phyloP scores from a whole-genome alignment of 2,797 vertebrate species.

The Fistularia tabacaria region DNA sequence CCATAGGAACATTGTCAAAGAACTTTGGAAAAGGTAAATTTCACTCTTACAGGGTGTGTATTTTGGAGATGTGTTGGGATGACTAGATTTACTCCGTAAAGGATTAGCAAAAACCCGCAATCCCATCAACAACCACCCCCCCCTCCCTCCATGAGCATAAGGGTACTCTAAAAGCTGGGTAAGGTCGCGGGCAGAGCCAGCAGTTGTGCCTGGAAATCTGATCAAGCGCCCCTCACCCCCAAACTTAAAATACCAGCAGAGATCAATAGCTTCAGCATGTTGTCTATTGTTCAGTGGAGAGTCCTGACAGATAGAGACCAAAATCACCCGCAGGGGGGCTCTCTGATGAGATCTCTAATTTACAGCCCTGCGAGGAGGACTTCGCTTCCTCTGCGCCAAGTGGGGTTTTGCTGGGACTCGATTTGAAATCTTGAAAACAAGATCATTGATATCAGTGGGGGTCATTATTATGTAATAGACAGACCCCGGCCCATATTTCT shows the following conservation, averaged over 20 bases:
- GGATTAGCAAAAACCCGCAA: slow-evolving; percentile 9
- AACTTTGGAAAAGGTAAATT: too few relatives aligned
- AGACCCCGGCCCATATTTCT: too few relatives aligned
- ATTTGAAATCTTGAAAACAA: too few relatives aligned
- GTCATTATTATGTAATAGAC: too few relatives aligned
- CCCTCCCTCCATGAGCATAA: slow-evolving; percentile 25
- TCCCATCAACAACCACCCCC: slow-evolving; percentile 4
- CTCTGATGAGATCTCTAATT: slow-evolving; percentile 12
- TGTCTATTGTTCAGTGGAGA: slow-evolving; percentile 68
- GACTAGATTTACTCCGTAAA: slow-evolving; percentile 11
- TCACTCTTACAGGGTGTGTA: too few relatives aligned
- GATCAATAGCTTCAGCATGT: slow-evolving; percentile 81
- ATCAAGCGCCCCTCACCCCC: slow-evolving; percentile 68
- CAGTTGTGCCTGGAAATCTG: slow-evolving; percentile 76
- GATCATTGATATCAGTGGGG: too few relatives aligned
- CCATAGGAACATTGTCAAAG: too few relatives aligned
- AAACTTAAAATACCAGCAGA: slow-evolving; percentile 77
- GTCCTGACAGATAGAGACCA: slow-evolving; percentile 49
- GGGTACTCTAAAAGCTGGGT: slow-evolving; percentile 33
- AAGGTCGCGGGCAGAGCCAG: slow-evolving; percentile 45
- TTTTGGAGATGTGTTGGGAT: neutral
- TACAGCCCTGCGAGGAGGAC: too few relatives aligned
- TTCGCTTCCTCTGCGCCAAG: too few relatives aligned
- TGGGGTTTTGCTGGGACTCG: too few relatives aligned
- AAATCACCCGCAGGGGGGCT: slow-evolving; percentile 6